These are phyloP conservation scores for Labia minor DNA, from an alignment of 2,888 invertebrate genomes.

Conservation along the genomic window DNA sequence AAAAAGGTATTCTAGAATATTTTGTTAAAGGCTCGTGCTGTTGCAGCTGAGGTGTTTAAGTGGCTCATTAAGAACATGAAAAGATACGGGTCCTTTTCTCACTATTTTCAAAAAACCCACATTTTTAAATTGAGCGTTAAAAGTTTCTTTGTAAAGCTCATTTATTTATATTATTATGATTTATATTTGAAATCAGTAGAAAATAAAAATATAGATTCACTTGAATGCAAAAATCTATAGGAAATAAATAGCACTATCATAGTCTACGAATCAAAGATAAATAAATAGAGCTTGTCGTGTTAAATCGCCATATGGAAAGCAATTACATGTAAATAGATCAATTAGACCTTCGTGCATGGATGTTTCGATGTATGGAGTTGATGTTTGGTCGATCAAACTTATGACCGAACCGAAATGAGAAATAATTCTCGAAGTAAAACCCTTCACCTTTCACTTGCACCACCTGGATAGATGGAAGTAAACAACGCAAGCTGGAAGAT, in stretches of 20 bases:
- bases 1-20: not conserved
- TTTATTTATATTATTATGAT: no score
- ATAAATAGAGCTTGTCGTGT: conserved; percentile 1
- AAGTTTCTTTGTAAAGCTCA: no score
- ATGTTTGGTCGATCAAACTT: not conserved
- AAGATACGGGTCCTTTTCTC: not conserved
- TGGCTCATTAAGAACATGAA: not conserved
- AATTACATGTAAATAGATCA: conserved; percentile 5
- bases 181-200: no score
- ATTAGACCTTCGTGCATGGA: not conserved
- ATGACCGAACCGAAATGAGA: not conserved
- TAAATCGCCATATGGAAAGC: conserved; percentile 7
- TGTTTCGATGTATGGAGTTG: not conserved
- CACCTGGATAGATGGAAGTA: not conserved
- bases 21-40: conserved; percentile 2
- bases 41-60: conserved; percentile 4
- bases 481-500: not conserved
- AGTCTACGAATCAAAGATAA: not conserved
- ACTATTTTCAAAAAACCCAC: not conserved
- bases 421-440: not conserved
- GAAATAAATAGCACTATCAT: not conserved
- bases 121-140: not conserved
- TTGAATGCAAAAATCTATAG: not conserved
- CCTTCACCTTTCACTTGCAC: not conserved
- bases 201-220: no score